phyloP scores from a whole-genome alignment of 2,888 invertebrate species.

The Apodemia hepburni region DNA sequence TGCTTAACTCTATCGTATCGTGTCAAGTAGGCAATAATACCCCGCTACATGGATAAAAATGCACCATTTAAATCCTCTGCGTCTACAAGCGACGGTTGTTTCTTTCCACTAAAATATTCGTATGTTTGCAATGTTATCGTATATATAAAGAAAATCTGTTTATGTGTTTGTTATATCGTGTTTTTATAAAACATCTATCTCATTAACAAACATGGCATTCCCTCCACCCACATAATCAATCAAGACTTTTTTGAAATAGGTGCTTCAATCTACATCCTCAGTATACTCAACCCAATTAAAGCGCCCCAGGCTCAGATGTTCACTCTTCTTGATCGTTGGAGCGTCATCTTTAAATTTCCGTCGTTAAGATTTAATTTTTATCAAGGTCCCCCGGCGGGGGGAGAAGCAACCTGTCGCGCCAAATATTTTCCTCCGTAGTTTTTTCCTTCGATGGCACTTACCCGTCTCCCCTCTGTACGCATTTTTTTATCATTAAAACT shows the following conservation, averaged over 20 bases:
- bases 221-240: slow-evolving; percentile 35
- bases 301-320: slow-evolving; percentile 74
- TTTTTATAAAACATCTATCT: background rate
- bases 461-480: slow-evolving; percentile 73
- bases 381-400: slow-evolving; percentile 48
- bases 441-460: slow-evolving; percentile 79
- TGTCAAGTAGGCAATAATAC: too few relatives aligned
- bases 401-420: slow-evolving; percentile 76
- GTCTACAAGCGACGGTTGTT: too few relatives aligned
- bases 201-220: slow-evolving; percentile 20
- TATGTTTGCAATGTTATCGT: too few relatives aligned
- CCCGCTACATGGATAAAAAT: too few relatives aligned
- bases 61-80: too few relatives aligned
- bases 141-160: too few relatives aligned
- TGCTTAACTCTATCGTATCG: too few relatives aligned
- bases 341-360: slow-evolving; percentile 81
- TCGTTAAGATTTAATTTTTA: slow-evolving; percentile 81
- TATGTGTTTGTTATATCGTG: too few relatives aligned
- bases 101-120: too few relatives aligned
- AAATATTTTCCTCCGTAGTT: slow-evolving; percentile 80
- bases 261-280: slow-evolving; percentile 42
- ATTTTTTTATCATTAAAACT: slow-evolving; percentile 80
- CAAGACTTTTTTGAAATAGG: slow-evolving; percentile 37
- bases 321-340: slow-evolving; percentile 78
- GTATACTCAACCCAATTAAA: slow-evolving; percentile 73